phyloP scores from a whole-genome alignment of 2,888 invertebrate genomes.

The Protodeltote pygarga region DNA sequence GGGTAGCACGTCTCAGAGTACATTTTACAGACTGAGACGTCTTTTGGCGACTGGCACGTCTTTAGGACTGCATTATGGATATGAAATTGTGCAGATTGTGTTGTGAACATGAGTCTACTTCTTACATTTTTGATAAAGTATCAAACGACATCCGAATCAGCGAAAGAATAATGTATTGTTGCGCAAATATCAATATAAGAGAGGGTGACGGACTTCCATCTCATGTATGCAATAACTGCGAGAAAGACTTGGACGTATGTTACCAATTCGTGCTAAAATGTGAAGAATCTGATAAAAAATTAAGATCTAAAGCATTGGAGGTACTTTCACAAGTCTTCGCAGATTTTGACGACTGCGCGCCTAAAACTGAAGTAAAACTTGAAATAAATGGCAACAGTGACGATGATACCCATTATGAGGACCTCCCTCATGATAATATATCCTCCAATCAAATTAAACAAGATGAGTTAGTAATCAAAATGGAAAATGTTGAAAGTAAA shows the following conservation, averaged over 20 bases:
- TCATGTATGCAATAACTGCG: constrained; percentile 63
- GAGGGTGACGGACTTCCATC: constrained; percentile 68
- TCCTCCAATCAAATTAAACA: constrained; percentile 21
- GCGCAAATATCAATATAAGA: constrained; percentile 58
- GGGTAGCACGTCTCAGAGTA: too few relatives aligned
- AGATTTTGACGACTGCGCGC: constrained; percentile 19
- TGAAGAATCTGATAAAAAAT: constrained; percentile 64
- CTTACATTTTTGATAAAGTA: constrained; percentile 56
- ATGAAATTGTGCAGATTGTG: constrained; percentile 67
- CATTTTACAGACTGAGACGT: too few relatives aligned
- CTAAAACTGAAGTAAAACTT: constrained; percentile 59
- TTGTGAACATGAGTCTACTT: constrained; percentile 57
- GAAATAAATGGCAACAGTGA: constrained; percentile 51
- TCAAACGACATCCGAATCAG: constrained; percentile 44
- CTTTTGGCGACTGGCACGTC: too few relatives aligned
- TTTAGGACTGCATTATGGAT: constrained; percentile 55
- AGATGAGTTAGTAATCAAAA: constrained; percentile 17
- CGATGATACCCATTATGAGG: constrained; percentile 37
- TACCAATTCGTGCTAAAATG: constrained; percentile 70
- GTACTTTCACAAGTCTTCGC: constrained; percentile 12
- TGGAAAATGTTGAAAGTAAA: constrained; percentile 15
- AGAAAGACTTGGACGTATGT: constrained; percentile 56
- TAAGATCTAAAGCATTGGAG: constrained; percentile 48
- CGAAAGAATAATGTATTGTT: constrained; percentile 68
- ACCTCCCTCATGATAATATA: constrained; percentile 33